Evolutionary conservation across 2,113 vertebrate genomes (phyloP).

Genomic region (Bubo bubo): DNA sequence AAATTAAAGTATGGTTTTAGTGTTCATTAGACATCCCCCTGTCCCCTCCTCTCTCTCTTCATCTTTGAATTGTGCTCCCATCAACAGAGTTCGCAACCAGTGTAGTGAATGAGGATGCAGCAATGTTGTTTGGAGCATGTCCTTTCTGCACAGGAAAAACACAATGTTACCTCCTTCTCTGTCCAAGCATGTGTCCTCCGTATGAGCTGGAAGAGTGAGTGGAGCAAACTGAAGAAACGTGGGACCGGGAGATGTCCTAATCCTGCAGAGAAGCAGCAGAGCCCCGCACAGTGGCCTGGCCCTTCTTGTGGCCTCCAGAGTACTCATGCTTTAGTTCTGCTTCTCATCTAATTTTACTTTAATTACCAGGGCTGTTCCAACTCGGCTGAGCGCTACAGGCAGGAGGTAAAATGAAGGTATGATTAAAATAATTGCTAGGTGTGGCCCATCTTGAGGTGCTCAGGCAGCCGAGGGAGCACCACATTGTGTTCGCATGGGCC

Average conservation of each 20-base stretch:
- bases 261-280: neutral
- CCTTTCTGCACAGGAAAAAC: neutral
- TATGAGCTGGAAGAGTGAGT: neutral
- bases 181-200: neutral
- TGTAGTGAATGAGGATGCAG: neutral
- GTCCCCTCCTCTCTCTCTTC: slow-evolving; percentile 7
- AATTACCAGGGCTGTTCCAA: neutral
- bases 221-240: neutral
- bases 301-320: neutral
- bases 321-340: neutral
- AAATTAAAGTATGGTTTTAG: slow-evolving; percentile 40
- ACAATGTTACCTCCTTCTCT: neutral
- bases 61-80: neutral
- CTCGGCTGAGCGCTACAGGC: neutral
- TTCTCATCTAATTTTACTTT: neutral
- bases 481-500: rapidly evolving
- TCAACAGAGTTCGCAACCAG: neutral
- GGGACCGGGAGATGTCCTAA: neutral
- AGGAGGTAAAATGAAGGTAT: neutral
- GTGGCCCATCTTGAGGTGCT: neutral
- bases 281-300: rapidly evolving
- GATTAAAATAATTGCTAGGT: slow-evolving; percentile 30
- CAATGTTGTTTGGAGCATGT: neutral
- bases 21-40: slow-evolving; percentile 29
- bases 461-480: neutral